Evolutionary conservation across 1,140 invertebrate genomes (phyloP), one percentile per base, ranked within the genome.

Genomic region (Pararge aegeria): DNA sequence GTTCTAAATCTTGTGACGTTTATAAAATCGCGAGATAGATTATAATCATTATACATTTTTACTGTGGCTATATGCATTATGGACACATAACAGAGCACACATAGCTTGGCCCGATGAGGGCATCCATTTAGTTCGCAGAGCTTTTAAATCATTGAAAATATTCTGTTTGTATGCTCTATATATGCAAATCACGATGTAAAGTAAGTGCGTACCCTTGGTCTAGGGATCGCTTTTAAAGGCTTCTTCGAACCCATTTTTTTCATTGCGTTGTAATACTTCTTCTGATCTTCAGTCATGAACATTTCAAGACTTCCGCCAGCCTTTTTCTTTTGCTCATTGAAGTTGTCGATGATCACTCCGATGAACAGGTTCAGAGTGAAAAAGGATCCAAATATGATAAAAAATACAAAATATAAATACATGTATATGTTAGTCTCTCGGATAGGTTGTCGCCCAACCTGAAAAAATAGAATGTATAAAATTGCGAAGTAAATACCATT

Each of bases 211-310:
- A 98, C 97, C 93, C 95, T 97, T 72, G 98, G 98, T 89, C 97
- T 94, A 68, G 98, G 98, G 87, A 98, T 98, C 61, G 98, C 97
- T 93, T 99, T 99, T 80, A 98, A 93, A 37, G 98, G 98, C 90
- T 98, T 98, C 89, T 99, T 99, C 30, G 96, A 97, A 68, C 97
- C 97, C 97, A 99, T 99, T 91, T 99, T 98, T 91, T 99, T 99
- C 98, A 99, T 99, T 54, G 98, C 98, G 90, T 98, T 98, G 92
- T 99, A 99, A 91, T 99, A 99, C 92, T 99, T 99, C 93, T 99
- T 99, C 91, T 99, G 98, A 92, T 99, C 98, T 90, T 99, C 98
- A 68, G 98, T 99, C 98, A 99, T 99, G 92, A 99, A 99, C 97
- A 99, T 98, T 90, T 99, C 98, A 46, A 99, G 92, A 66, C 98